phyloP scores from a whole-genome alignment of 2,113 vertebrate genomes.

The Festucalex cinctus region DNA sequence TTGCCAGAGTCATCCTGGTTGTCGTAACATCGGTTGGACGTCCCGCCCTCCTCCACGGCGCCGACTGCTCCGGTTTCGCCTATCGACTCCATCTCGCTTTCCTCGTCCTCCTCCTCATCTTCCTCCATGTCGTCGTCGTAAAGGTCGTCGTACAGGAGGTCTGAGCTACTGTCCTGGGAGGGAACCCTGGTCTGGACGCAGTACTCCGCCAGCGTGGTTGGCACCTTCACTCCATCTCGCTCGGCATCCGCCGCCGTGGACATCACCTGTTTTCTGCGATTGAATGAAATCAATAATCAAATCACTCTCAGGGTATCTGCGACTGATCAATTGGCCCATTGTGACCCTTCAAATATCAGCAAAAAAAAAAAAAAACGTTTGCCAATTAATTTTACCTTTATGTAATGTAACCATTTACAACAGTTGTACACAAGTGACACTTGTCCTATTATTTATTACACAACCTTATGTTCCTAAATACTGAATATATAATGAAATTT shows the following conservation, averaged over 20 bases:
- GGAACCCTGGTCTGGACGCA: slow-evolving; percentile 99
- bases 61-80: slow-evolving; percentile 86
- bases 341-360: no score
- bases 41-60: slow-evolving; percentile 81
- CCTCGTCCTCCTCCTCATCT: slow-evolving; percentile 89
- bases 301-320: neutral
- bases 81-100: slow-evolving; percentile 82
- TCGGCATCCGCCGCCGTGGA: slow-evolving; percentile 94
- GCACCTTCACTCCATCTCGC: slow-evolving; percentile 95
- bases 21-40: slow-evolving; percentile 88
- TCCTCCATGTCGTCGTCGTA: slow-evolving; percentile 95
- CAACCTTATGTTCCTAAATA: no score
- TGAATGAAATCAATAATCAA: neutral
- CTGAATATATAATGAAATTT: no score
- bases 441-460: no score
- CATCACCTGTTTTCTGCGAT: slow-evolving; percentile 88
- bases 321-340: no score
- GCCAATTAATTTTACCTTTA: no score
- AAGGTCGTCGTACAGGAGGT: slow-evolving; percentile 97
- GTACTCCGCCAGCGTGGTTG: slow-evolving; percentile 95
- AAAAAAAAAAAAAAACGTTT: no score
- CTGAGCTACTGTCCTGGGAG: slow-evolving; percentile 97
- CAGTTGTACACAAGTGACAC: no score
- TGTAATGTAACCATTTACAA: no score
- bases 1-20: slow-evolving; percentile 98